Conservation (phyloP, 2,797 vertebrate species). For the Vireo griseus region DNA sequence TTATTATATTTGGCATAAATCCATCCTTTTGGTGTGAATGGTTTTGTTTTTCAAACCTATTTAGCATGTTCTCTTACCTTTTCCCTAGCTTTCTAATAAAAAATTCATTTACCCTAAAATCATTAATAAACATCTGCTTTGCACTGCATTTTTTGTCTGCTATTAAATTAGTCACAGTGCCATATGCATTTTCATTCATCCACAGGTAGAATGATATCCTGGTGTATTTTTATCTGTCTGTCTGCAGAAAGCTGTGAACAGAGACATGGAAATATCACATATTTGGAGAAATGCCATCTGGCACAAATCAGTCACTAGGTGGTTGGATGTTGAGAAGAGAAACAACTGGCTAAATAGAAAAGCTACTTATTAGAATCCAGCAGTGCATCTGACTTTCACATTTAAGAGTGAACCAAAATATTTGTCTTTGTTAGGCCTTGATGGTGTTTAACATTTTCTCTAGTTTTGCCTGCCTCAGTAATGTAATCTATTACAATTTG, state of each 20-base stretch:
- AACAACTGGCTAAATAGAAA: constrained; percentile 59
- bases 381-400: not conserved
- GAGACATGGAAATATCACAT: constrained; percentile 56
- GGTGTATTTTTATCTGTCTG: constrained; percentile 58
- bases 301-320: constrained; percentile 53
- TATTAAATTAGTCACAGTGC: constrained; percentile 5
- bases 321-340: constrained; percentile 36
- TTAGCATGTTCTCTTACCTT: not conserved
- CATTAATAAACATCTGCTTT: not conserved
- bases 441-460: not conserved
- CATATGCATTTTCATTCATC: not conserved
- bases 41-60: not conserved
- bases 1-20: not conserved
- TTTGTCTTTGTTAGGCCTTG: not conserved
- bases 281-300: constrained; percentile 67
- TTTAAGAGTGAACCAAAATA: constrained; percentile 36
- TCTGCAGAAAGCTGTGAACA: constrained; percentile 63
- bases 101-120: not conserved
- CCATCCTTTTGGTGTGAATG: not conserved
- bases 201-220: constrained; percentile 38
- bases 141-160: not conserved
- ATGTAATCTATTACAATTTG: not conserved
- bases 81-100: not conserved
- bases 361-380: constrained; percentile 41
- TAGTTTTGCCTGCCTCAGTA: not conserved